Percentiles rank a stretch among this genome's conserved stretches.
Evolutionary conservation across 2,888 invertebrate species (phyloP).

Genomic region (Cheilosia impressa): DNA sequence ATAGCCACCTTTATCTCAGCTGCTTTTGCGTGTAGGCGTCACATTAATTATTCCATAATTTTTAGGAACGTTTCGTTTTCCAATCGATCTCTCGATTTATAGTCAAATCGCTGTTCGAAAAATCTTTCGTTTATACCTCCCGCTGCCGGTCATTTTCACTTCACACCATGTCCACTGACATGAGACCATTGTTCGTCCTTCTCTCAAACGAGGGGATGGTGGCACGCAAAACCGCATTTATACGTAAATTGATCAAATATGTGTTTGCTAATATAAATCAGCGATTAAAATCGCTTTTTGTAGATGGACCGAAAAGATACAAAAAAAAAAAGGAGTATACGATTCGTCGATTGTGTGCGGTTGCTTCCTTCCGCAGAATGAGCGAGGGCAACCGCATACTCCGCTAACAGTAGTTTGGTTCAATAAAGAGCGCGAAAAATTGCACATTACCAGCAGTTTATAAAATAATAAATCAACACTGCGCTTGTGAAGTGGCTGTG

Average conservation of each 20-base stretch:
- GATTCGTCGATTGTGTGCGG: background rate
- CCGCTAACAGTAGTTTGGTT: constrained; percentile 63
- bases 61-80: background rate
- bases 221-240: constrained; percentile 73
- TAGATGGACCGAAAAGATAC: constrained; percentile 18
- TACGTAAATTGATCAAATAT: constrained; percentile 76
- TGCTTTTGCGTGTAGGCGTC: constrained; percentile 63
- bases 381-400: constrained; percentile 22
- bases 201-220: constrained; percentile 28
- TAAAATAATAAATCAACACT: constrained; percentile 72
- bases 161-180: constrained; percentile 36
- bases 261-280: constrained; percentile 76
- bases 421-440: constrained; percentile 71
- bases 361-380: constrained; percentile 13
- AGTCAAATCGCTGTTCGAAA: constrained; percentile 2
- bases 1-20: background rate
- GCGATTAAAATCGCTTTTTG: constrained; percentile 51
- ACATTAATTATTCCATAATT: constrained; percentile 50
- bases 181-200: constrained; percentile 33
- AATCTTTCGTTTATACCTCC: constrained; percentile 28
- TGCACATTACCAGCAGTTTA: constrained; percentile 73
- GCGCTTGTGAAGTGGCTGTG: constrained; percentile 37
- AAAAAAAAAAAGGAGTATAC: background rate
- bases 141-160: constrained; percentile 63
- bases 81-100: constrained; percentile 30